Conservation (phyloP, 2,113 vertebrate species). For the Urocitellus parryii region DNA sequence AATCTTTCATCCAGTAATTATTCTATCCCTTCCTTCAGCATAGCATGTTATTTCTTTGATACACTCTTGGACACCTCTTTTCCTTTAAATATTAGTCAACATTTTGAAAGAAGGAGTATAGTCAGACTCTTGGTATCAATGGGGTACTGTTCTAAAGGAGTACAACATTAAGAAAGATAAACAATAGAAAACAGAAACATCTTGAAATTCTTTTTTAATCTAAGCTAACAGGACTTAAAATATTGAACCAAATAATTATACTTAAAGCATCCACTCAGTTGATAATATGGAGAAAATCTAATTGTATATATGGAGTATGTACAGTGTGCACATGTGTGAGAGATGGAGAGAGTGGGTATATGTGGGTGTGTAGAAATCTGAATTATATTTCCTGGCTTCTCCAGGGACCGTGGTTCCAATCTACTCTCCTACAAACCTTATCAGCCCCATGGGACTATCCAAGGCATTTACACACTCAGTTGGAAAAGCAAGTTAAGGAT, state of each 20-base stretch:
- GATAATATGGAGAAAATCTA: background rate
- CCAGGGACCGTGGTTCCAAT: background rate
- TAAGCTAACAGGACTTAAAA: constrained; percentile 28
- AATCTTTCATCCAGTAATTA: background rate
- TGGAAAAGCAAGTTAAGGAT: background rate
- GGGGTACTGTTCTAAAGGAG: constrained; percentile 3
- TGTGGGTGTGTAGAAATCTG: background rate
- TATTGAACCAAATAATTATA: background rate
- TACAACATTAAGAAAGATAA: constrained; percentile 13
- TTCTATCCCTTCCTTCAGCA: background rate
- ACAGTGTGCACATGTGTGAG: background rate
- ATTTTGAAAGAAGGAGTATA: background rate
- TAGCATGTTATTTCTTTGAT: background rate
- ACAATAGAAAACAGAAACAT: constrained; percentile 15
- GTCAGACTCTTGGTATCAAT: background rate
- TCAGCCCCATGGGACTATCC: background rate
- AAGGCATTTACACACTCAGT: background rate
- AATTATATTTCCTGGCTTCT: background rate
- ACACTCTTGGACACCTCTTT: background rate
- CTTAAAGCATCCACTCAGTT: background rate
- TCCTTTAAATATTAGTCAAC: background rate
- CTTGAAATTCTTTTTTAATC: background rate
- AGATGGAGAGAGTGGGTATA: too few relatives aligned
- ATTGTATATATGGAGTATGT: background rate
- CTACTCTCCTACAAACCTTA: background rate